A percentile compares a stretch with the other conserved stretches of the same genome.
These are phyloP conservation scores for Lochmaea capreae DNA, from an alignment of 2,888 invertebrate genomes.

Conservation along the genomic window DNA sequence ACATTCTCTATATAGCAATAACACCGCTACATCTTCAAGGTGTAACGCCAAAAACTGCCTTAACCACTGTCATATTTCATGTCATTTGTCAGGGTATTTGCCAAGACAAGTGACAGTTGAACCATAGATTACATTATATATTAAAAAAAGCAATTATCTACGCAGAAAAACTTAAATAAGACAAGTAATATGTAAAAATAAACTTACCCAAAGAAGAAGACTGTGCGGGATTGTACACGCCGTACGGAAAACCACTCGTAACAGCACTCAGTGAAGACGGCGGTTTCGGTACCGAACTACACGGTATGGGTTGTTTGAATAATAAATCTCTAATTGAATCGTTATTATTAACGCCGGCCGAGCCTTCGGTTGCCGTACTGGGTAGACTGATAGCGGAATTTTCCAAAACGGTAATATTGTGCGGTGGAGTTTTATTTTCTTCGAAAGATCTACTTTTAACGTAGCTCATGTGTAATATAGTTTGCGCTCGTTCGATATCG, in stretches of 20 bases:
- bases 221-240: constrained; percentile 39
- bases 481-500: constrained; percentile 67
- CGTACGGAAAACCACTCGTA: constrained; percentile 47
- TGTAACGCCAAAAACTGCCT: too few species aligned
- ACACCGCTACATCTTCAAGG: too few species aligned
- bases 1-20: too few species aligned
- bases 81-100: too few species aligned
- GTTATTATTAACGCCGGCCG: constrained; percentile 15
- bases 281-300: constrained; percentile 50
- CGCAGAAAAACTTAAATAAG: not conserved
- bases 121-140: not conserved
- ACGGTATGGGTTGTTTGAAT: constrained; percentile 26
- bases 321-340: constrained; percentile 28
- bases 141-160: not conserved
- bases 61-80: too few species aligned
- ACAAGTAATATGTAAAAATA: not conserved
- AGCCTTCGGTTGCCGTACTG: constrained; percentile 16
- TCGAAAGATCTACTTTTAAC: constrained; percentile 60
- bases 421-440: constrained; percentile 18
- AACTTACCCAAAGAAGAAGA: constrained; percentile 38
- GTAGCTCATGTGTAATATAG: constrained; percentile 65
- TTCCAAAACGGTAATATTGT: constrained; percentile 15
- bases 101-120: too few species aligned
- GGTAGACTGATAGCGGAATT: constrained; percentile 35
- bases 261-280: constrained; percentile 56